Evolutionary conservation across 2,113 vertebrate species (phyloP).

Genomic region (Lasiurus borealis): DNA sequence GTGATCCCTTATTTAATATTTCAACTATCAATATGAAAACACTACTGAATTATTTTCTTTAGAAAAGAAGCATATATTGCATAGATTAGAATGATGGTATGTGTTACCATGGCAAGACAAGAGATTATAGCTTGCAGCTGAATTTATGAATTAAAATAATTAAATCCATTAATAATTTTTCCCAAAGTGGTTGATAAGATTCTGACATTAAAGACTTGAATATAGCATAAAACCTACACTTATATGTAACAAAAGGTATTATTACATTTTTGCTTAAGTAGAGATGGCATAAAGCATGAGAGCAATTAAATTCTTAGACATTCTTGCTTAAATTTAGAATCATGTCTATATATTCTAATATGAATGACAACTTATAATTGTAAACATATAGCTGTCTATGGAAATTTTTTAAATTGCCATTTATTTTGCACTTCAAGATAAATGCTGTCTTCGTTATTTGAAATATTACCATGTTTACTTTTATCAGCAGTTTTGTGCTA

Average conservation of each 20-base stretch:
- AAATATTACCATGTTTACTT: neutral
- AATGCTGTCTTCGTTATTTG: neutral
- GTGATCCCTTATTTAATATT: neutral
- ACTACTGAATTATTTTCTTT: neutral
- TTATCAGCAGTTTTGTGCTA: neutral
- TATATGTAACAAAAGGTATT: neutral
- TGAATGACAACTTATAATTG: neutral
- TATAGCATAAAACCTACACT: neutral
- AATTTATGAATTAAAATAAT: constrained; percentile 9
- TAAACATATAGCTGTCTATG: neutral
- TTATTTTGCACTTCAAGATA: neutral
- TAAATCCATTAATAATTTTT: constrained; percentile 14
- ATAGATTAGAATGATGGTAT: neutral
- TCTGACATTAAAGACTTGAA: neutral
- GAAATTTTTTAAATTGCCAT: neutral
- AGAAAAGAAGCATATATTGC: neutral
- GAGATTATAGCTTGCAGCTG: neutral
- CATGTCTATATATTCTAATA: neutral
- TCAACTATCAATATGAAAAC: neutral
- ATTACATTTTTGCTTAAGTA: neutral
- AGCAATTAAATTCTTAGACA: neutral
- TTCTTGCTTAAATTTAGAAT: constrained; percentile 14
- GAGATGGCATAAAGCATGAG: neutral
- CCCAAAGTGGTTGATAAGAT: neutral
- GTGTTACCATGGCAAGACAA: neutral